Evolutionary conservation across 2,113 vertebrate species (phyloP), one percentile per base, ranked within the genome.

Genomic region (Uria aalge): DNA sequence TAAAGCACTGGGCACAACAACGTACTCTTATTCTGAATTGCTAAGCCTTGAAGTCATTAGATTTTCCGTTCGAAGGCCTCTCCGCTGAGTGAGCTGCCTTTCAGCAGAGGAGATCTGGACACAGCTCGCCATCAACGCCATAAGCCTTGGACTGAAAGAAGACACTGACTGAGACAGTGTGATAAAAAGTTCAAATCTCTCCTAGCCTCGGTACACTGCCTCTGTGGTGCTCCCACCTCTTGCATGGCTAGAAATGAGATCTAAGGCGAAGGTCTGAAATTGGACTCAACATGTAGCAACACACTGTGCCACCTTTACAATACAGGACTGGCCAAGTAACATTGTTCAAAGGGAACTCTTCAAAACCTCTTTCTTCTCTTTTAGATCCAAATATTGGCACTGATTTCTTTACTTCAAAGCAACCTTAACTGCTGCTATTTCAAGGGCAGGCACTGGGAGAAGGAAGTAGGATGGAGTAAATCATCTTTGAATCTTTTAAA

Each of bases 341-440:
- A 24, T 29, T 26, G 67, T 79, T 94, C 93, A 95, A 95, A 95
- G 89, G 36, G 38, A 87, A 68, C 47, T 89, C 15, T 73, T 63
- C 85, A 80, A 93, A 96, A 79, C 21, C 45, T 24, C 55, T 4
- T 50, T 62, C 48, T 32, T 76, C 45, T 85, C 60, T 85, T 93
- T 85, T 53, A 85, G 75, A 90, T 88, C 71, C 88, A 79, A 83
- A 83, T 40, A 69, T 12, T 89, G 71, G 87, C 94, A 91, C 38
- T 47, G 45, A 57, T 60, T 94, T 62, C 18, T 79, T 78, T 68
- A 76, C 77, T 95, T 97, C 86, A 97, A 97, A 92, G 86, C 48
- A 53, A 45, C 60, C 48, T 81, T 94, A 94, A 93, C 85, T 95
- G 89, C 36, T 86, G 48, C 86, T 59, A 82, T 95, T 94, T 94